Conservation (phyloP, 2,797 vertebrate species). For the Pipistrellus pygmaeus region DNA sequence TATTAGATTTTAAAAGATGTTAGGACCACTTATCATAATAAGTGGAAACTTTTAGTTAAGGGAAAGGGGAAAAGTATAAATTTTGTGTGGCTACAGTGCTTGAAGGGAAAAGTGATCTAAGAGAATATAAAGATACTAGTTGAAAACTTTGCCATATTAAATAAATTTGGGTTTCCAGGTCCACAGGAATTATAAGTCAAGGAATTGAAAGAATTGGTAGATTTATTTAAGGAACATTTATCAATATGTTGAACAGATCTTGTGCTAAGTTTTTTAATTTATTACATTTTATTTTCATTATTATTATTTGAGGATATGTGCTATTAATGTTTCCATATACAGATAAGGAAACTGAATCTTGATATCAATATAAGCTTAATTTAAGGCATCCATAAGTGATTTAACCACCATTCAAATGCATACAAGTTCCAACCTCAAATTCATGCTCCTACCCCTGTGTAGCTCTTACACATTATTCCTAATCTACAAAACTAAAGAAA, state of each 20-base stretch:
- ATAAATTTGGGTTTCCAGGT: neutral
- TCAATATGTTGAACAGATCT: neutral
- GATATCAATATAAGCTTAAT: neutral
- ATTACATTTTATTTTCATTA: neutral
- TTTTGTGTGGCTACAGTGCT: neutral
- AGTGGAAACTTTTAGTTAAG: neutral
- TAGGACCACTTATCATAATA: neutral
- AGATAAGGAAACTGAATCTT: neutral
- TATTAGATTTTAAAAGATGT: neutral
- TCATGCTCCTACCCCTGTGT: neutral
- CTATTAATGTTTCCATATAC: neutral
- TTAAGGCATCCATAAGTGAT: neutral
- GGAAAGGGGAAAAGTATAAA: neutral
- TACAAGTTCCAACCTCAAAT: neutral
- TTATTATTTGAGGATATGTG: neutral
- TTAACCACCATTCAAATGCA: neutral
- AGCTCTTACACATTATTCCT: neutral
- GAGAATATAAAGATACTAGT: neutral
- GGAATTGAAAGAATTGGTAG: neutral
- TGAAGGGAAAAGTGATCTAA: neutral
- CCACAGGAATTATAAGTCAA: neutral
- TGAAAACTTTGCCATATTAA: neutral
- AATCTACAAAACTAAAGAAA: neutral
- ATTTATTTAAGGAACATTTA: slow-evolving; percentile 27
- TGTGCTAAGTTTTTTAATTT: neutral